A percentile compares a stretch with the other conserved stretches of the same genome.
Evolutionary conservation across 1,140 invertebrate species (phyloP).

Genomic region (Brachionus rubens): DNA sequence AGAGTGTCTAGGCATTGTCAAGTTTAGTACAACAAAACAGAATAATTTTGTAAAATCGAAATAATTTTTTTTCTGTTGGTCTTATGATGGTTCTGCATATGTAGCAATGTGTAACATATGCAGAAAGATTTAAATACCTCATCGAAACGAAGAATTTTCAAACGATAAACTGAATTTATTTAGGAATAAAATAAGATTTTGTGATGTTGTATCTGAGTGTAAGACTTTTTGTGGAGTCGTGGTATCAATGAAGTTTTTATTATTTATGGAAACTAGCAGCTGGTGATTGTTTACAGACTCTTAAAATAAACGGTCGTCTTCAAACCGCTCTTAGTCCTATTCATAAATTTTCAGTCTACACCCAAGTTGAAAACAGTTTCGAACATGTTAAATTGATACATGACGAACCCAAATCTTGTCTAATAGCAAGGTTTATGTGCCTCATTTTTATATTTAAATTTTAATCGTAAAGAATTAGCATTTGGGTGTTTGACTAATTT

Average conservation of each 20-base stretch:
- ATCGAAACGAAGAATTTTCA: not conserved
- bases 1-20: too few relatives aligned
- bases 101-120: too few relatives aligned
- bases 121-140: too few relatives aligned
- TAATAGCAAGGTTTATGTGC: conserved; percentile 99
- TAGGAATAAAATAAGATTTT: not conserved
- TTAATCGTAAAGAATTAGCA: conserved; percentile 91
- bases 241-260: conserved; percentile 75
- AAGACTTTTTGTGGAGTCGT: not conserved
- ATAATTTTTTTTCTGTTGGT: too few relatives aligned
- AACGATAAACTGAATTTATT: conserved; percentile 4
- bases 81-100: too few relatives aligned
- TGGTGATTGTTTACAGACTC: conserved; percentile 81
- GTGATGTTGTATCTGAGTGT: not conserved
- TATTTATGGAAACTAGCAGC: conserved; percentile 91
- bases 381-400: conserved; percentile 66
- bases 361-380: conserved; percentile 56
- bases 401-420: conserved; percentile 86
- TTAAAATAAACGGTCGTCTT: conserved; percentile 85
- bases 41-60: too few relatives aligned
- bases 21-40: too few relatives aligned
- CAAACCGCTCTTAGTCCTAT: conserved; percentile 57
- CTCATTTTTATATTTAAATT: conserved; percentile 92
- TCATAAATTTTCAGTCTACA: conserved; percentile 48
- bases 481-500: conserved; percentile 89